A percentile compares a stretch with the other conserved stretches of the same genome.
phyloP scores from a whole-genome alignment of 2,888 invertebrate genomes.

The Lacanobia wlatinum region DNA sequence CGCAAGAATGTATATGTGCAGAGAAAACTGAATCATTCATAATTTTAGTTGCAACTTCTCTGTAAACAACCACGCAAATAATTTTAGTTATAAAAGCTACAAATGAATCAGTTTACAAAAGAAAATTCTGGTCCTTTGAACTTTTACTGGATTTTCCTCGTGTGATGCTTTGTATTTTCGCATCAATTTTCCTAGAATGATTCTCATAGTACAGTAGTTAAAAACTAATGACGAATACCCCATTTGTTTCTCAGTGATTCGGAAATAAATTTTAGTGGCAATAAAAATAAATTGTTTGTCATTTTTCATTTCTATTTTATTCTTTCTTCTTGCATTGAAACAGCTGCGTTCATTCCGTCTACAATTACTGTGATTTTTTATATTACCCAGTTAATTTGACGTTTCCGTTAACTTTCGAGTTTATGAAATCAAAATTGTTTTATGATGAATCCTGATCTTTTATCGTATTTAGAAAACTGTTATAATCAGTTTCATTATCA shows the following conservation, averaged over 20 bases:
- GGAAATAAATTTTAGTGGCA: slow-evolving; percentile 22
- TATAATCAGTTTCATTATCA: too few species aligned
- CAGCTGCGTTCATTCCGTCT: slow-evolving; percentile 12
- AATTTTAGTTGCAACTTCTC: slow-evolving; percentile 36
- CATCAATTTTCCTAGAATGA: slow-evolving; percentile 15
- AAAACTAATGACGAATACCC: slow-evolving; percentile 30
- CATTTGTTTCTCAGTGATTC: slow-evolving; percentile 33
- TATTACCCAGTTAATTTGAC: background rate
- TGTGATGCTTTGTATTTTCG: background rate
- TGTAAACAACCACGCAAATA: slow-evolving; percentile 22
- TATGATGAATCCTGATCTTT: background rate
- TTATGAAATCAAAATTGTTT: background rate
- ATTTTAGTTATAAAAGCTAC: background rate
- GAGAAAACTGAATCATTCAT: slow-evolving; percentile 47
- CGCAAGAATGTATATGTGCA: slow-evolving; percentile 53
- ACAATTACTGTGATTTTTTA: slow-evolving; percentile 8
- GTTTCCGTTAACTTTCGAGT: slow-evolving; percentile 12
- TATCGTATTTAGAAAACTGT: too few species aligned
- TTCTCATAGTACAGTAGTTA: slow-evolving; percentile 2
- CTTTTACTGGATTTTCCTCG: background rate
- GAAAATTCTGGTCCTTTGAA: slow-evolving; percentile 13
- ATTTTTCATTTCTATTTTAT: slow-evolving; percentile 15
- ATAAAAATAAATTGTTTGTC: slow-evolving; percentile 23
- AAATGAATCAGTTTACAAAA: slow-evolving; percentile 28
- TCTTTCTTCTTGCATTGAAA: background rate